A percentile compares a stretch with the other conserved stretches of the same genome.
Evolutionary conservation across 2,888 invertebrate genomes (phyloP).

Genomic region (Lysandra coridon): DNA sequence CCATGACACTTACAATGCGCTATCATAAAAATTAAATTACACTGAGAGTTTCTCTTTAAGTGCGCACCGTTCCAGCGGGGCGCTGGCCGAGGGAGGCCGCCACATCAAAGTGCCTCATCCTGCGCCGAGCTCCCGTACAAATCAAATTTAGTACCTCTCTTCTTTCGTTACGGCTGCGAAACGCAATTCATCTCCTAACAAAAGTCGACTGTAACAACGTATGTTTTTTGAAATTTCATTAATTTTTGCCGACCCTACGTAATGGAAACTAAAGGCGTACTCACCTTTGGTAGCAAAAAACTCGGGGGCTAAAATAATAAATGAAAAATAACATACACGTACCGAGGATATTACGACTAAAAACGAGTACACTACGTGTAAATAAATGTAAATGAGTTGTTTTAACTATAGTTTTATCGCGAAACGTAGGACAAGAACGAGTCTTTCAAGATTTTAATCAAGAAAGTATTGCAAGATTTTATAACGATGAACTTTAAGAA

Average conservation of each 20-base stretch:
- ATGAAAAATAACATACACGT: not conserved
- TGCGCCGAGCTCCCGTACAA: slow-evolving; percentile 61
- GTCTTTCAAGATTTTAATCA: not conserved
- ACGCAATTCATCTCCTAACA: slow-evolving; percentile 52
- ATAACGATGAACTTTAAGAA: not conserved
- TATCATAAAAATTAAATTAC: slow-evolving; percentile 80
- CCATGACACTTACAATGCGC: slow-evolving; percentile 72
- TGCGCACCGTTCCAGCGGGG: slow-evolving; percentile 69
- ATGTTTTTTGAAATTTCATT: slow-evolving; percentile 34
- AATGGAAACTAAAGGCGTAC: slow-evolving; percentile 29
- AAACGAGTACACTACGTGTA: not conserved
- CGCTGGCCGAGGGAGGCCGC: slow-evolving; percentile 54
- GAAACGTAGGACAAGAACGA: not conserved
- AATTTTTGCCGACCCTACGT: slow-evolving; percentile 28
- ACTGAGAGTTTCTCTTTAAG: slow-evolving; percentile 74
- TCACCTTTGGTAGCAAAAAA: not conserved
- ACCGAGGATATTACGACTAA: not conserved
- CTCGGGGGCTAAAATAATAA: slow-evolving; percentile 1
- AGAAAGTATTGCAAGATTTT: not conserved
- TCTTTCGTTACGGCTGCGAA: slow-evolving; percentile 62
- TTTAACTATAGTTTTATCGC: not conserved
- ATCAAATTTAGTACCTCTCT: slow-evolving; percentile 76
- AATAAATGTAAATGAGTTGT: not conserved
- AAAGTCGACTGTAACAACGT: slow-evolving; percentile 34
- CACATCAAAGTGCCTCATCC: slow-evolving; percentile 74